phyloP scores from a whole-genome alignment of 2,113 vertebrate genomes.

The Laterallus jamaicensis region DNA sequence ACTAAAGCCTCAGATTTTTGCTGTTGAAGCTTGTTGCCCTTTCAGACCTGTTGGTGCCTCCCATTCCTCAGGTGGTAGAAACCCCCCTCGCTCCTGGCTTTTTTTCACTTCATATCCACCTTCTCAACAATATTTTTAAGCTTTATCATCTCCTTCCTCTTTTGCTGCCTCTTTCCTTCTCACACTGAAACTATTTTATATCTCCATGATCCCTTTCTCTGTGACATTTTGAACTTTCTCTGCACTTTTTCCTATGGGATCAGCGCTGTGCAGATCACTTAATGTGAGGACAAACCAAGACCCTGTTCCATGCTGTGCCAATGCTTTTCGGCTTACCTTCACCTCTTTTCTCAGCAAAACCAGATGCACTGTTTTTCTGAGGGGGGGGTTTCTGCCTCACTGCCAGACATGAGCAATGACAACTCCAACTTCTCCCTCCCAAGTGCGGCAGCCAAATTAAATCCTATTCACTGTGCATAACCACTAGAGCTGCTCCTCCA shows the following conservation, averaged over 20 bases:
- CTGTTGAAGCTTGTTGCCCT: neutral
- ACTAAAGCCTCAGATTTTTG: neutral
- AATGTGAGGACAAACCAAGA: neutral
- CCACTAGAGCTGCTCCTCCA: neutral
- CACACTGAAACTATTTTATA: neutral
- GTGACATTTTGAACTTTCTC: neutral
- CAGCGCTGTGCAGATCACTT: neutral
- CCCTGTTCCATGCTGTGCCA: fast-evolving
- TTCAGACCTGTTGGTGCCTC: neutral
- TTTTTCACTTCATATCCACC: neutral
- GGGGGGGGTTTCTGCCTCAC: fast-evolving
- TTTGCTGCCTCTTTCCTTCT: neutral
- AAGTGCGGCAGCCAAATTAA: neutral
- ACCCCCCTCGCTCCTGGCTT: fast-evolving
- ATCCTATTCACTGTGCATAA: neutral
- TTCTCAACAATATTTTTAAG: neutral
- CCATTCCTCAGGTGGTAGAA: neutral
- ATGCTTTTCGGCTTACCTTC: neutral
- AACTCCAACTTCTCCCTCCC: neutral
- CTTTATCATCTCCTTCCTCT: neutral
- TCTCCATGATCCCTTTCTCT: neutral
- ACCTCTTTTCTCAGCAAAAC: neutral
- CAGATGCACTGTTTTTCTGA: neutral
- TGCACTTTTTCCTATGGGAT: neutral
- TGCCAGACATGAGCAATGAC: neutral